phyloP scores from a whole-genome alignment of 2,888 invertebrate genomes.

The Drosophila rubida region DNA sequence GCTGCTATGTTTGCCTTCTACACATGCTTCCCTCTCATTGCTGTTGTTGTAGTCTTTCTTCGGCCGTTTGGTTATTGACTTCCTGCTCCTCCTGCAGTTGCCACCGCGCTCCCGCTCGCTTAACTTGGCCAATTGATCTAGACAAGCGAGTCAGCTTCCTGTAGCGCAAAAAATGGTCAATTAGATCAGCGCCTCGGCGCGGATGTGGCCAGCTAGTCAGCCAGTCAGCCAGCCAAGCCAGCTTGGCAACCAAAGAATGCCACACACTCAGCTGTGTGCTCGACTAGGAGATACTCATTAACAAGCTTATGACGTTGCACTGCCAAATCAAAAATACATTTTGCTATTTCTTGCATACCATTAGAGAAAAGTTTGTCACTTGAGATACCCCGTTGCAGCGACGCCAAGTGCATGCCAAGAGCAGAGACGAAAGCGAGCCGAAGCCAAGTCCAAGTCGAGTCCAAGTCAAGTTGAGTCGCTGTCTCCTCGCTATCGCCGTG shows the following conservation, averaged over 20 bases:
- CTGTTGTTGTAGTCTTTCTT: constrained; percentile 12
- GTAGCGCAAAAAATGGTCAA: constrained; percentile 69
- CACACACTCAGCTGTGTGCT: too few relatives aligned
- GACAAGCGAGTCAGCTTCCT: constrained; percentile 68
- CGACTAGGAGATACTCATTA: not conserved
- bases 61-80: constrained; percentile 31
- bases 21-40: not conserved
- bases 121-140: constrained; percentile 42
- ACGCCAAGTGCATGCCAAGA: constrained; percentile 3
- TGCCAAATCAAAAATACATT: too few relatives aligned
- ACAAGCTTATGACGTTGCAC: too few relatives aligned
- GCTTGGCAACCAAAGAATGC: not conserved
- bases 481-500: constrained; percentile 13
- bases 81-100: constrained; percentile 31
- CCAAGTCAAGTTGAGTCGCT: constrained; percentile 15
- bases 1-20: constrained; percentile 43
- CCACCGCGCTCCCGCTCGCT: not conserved
- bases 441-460: constrained; percentile 14
- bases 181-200: constrained; percentile 63
- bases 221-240: constrained; percentile 30
- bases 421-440: not conserved
- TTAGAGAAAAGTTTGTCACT: too few relatives aligned
- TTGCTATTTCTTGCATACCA: too few relatives aligned
- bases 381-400: not conserved
- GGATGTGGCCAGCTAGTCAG: constrained; percentile 59